Percentiles rank a stretch among this genome's conserved stretches.
These are phyloP conservation scores for Ceratina japonica DNA, from an alignment of 1,140 invertebrate genomes.

Conservation along the genomic window DNA sequence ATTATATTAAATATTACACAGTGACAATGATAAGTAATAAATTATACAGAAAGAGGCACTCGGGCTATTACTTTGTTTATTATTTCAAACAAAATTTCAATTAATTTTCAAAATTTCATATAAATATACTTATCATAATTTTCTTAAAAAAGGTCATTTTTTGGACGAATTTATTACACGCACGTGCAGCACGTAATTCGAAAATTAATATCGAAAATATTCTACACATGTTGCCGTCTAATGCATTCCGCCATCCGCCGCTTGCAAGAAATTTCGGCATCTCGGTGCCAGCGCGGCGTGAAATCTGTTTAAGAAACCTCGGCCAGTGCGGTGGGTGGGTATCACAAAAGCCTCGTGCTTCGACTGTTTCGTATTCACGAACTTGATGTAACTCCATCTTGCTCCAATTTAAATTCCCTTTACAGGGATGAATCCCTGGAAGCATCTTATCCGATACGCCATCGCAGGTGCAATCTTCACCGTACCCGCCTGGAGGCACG, in stretches of 20 bases:
- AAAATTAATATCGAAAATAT: too few species aligned
- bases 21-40: too few species aligned
- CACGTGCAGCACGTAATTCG: too few species aligned
- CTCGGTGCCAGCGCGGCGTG: not conserved
- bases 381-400: slow-evolving; percentile 35
- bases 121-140: too few species aligned
- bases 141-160: too few species aligned
- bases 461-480: slow-evolving; percentile 43
- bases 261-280: slow-evolving; percentile 21
- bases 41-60: too few species aligned
- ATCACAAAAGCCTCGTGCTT: slow-evolving; percentile 34
- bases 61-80: too few species aligned
- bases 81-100: too few species aligned
- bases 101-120: too few species aligned
- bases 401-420: slow-evolving; percentile 56
- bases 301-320: slow-evolving; percentile 40
- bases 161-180: too few species aligned
- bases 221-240: not conserved
- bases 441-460: slow-evolving; percentile 26
- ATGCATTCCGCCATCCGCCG: slow-evolving; percentile 12
- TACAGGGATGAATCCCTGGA: slow-evolving; percentile 37
- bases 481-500: slow-evolving; percentile 4
- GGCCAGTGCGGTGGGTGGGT: slow-evolving; percentile 7
- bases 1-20: too few species aligned
- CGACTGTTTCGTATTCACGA: slow-evolving; percentile 49